Conservation (phyloP, 2,888 invertebrate species). For the Adineta ricciae region DNA sequence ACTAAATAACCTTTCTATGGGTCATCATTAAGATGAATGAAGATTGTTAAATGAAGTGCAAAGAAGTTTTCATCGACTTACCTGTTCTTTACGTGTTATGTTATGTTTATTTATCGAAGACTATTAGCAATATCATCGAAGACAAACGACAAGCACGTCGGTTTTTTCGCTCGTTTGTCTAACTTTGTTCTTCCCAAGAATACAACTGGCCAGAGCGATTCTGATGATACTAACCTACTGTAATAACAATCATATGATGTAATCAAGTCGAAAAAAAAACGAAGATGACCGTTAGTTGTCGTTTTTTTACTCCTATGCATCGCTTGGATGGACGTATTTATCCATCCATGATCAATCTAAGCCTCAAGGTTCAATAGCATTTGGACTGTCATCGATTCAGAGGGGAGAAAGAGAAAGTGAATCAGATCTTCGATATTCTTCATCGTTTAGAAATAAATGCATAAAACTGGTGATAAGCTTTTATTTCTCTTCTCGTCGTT, state of each 20-base stretch:
- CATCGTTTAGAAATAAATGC: neutral
- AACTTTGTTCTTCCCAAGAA: too few species aligned
- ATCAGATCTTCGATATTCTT: neutral
- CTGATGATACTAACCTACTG: neutral
- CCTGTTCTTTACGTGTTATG: neutral
- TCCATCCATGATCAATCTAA: neutral
- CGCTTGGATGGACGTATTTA: neutral
- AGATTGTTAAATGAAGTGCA: neutral
- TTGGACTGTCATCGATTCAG: neutral
- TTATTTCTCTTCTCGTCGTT: neutral
- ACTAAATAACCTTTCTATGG: neutral
- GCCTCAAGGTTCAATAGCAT: neutral
- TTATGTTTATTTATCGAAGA: neutral
- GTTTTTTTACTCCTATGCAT: neutral
- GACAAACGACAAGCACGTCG: neutral
- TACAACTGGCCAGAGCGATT: neutral
- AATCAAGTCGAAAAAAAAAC: neutral
- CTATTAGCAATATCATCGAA: neutral
- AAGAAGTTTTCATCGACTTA: neutral
- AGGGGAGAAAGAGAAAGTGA: neutral
- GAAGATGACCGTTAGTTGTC: conserved; percentile 5
- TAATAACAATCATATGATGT: neutral
- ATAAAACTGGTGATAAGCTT: neutral
- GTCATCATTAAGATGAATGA: neutral
- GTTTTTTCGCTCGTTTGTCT: neutral